Evolutionary conservation across 2,113 vertebrate species (phyloP).

Genomic region (Cariama cristata): DNA sequence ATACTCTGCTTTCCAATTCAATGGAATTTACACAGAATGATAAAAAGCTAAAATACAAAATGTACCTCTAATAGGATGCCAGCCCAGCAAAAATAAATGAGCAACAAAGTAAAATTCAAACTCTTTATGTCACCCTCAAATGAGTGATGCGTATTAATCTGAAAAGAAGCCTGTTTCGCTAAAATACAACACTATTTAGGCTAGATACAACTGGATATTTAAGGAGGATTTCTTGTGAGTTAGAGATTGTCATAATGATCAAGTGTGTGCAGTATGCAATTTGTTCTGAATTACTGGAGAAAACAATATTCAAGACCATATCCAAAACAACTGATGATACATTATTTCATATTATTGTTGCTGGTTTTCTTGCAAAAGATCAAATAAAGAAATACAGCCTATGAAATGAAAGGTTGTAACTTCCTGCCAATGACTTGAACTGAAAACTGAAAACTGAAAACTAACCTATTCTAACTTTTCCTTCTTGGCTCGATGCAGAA

Average conservation of each 20-base stretch:
- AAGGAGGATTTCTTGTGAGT: background rate
- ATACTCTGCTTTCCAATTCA: background rate
- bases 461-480: conserved; percentile 86
- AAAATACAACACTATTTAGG: background rate
- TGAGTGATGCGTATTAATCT: background rate
- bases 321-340: background rate
- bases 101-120: background rate
- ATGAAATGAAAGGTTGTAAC: background rate
- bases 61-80: background rate
- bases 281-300: background rate
- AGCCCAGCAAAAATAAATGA: background rate
- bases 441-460: background rate
- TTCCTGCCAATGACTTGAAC: background rate
- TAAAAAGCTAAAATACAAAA: background rate
- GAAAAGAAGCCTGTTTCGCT: background rate
- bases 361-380: background rate
- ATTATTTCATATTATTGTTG: background rate
- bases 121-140: background rate
- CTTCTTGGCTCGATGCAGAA: conserved; percentile 82
- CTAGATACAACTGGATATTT: background rate
- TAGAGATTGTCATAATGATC: background rate
- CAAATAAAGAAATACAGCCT: background rate
- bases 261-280: background rate
- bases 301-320: background rate
- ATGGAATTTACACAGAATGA: background rate